Base-by-base conservation (phyloP, 2,797 vertebrate genomes). In the Pseudopleuronectes americanus region DNA sequence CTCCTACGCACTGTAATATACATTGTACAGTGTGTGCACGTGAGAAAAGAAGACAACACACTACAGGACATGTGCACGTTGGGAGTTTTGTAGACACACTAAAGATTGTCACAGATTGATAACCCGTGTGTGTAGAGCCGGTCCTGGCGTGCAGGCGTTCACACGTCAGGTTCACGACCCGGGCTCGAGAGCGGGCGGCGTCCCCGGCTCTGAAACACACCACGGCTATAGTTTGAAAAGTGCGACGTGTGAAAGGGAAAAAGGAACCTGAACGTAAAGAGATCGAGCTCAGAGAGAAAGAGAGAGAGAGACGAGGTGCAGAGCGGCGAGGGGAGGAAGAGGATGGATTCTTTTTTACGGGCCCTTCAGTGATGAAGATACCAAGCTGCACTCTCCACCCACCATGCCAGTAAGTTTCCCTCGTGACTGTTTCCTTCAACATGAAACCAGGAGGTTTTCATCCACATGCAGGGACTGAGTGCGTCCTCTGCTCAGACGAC, bases 221-320 rank as follows among this genome's bases (percentile, higher is more conserved):
- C 4, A 0, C 22, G n/a, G n/a, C n/a, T n/a, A n/a, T 12, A 2
- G 49, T 4, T 52, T 59, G 47, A 81, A 63, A 77, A 61, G 31
- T 36, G 81, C 55, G 24, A 68, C 36, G 24, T 83, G 88, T 87
- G 84, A 90, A 79, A 85, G 84, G 69, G 70, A 78, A 85, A 79
- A 79, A 78, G 69, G 33, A 38, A 68, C 57, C 23, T 43, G 43
- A 38, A 51, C 45, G 19, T 57, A 58, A 72, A 71, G 21, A 80
- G 67, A 79, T 57, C 23, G 8, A 49, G 12, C 59, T 28, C n/a
- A 38, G 33, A 67, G 16, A 55, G 16, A 45, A 9, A 71, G 24
- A 26, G 24, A 23, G 24, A 24, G 24, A 23, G 2, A 23, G 9
- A n/a, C 3, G 26, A 54, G 23, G 22, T 5, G 24, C 6, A 8